Conservation (phyloP, 2,797 vertebrate genomes). For the Decapterus maruadsi region DNA sequence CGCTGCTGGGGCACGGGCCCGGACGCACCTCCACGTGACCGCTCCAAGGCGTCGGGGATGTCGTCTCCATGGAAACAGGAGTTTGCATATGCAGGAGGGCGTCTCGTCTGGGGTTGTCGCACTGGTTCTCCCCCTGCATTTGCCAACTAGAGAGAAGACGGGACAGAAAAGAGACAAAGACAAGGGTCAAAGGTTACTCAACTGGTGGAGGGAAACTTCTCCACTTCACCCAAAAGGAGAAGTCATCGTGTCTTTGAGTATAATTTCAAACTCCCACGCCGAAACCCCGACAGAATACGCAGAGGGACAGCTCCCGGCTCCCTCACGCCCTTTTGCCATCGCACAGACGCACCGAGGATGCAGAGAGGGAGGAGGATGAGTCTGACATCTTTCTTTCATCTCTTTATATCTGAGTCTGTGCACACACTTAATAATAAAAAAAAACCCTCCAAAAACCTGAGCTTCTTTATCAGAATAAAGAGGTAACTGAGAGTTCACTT, state of each 20-base stretch:
- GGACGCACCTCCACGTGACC: slow-evolving; percentile 33
- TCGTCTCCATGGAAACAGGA: slow-evolving; percentile 53
- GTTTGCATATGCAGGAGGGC: slow-evolving; percentile 79
- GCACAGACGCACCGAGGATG: slow-evolving; percentile 40
- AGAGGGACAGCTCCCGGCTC: slow-evolving; percentile 37
- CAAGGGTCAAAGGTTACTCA: slow-evolving; percentile 47
- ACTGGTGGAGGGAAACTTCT: slow-evolving; percentile 22
- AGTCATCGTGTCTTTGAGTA: slow-evolving; percentile 41
- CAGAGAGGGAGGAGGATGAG: slow-evolving; percentile 39
- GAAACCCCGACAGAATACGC: slow-evolving; percentile 38
- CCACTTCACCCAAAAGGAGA: slow-evolving; percentile 26
- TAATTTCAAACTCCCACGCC: slow-evolving; percentile 48
- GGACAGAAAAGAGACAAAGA: background rate
- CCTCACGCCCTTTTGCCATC: slow-evolving; percentile 42
- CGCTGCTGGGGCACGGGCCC: background rate
- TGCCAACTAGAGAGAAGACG: slow-evolving; percentile 51
- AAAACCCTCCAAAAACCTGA: background rate
- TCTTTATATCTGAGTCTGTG: slow-evolving; percentile 43
- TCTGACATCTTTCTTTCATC: slow-evolving; percentile 68
- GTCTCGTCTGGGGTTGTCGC: slow-evolving; percentile 65
- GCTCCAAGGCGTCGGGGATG: slow-evolving; percentile 49
- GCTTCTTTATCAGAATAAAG: slow-evolving; percentile 21
- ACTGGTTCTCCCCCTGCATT: slow-evolving; percentile 35
- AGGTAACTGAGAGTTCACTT: slow-evolving; percentile 55
- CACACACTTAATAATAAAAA: slow-evolving; percentile 13